These are phyloP conservation scores for Alca torda DNA, from an alignment of 2,797 vertebrate genomes.

Conservation along the genomic window DNA sequence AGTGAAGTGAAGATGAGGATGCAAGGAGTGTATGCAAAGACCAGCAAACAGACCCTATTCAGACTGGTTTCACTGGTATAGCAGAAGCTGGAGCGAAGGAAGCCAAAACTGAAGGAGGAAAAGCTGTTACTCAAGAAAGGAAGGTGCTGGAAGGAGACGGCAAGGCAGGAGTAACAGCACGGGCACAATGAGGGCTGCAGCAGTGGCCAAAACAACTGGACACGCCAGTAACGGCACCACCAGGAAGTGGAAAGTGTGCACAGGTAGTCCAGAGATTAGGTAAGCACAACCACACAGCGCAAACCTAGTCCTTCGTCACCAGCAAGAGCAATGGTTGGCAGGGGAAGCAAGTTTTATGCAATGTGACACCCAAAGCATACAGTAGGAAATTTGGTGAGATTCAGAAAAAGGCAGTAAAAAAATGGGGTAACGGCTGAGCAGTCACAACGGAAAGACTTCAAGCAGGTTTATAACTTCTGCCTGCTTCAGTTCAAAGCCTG, in stretches of 20 bases:
- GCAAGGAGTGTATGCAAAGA: background rate
- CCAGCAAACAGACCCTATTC: background rate
- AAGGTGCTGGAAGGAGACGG: background rate
- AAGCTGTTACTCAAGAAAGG: background rate
- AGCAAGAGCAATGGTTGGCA: fast-evolving
- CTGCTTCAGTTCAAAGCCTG: background rate
- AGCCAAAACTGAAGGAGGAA: background rate
- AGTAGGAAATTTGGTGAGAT: background rate
- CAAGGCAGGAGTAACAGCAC: background rate
- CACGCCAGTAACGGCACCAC: background rate
- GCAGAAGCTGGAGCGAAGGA: fast-evolving
- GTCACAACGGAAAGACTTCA: background rate
- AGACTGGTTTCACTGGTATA: background rate
- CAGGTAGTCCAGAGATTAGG: background rate
- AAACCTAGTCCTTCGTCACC: background rate
- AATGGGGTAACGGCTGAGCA: background rate
- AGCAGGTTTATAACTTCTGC: background rate
- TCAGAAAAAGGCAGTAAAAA: background rate
- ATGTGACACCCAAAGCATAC: background rate
- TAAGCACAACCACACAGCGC: background rate
- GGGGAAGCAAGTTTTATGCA: background rate
- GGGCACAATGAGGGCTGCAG: background rate
- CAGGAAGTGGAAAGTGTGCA: background rate
- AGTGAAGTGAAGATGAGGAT: background rate
- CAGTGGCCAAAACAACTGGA: background rate